A percentile compares a stretch with the other conserved stretches of the same genome.
Evolutionary conservation across 92 coral and sea anemone species (phyloP).

Genomic region (Bergia sp.): DNA sequence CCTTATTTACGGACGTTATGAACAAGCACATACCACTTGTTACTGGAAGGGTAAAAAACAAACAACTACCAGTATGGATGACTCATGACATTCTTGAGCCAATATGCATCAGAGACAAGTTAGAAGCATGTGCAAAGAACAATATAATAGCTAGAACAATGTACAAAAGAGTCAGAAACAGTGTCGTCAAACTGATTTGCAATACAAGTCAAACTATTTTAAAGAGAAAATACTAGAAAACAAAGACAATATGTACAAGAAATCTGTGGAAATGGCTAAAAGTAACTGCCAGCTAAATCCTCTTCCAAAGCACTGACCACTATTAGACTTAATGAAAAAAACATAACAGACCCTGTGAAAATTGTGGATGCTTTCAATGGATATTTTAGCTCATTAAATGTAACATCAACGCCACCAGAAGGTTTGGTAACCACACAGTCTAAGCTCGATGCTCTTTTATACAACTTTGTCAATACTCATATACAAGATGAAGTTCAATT

Average conservation of each 20-base stretch:
- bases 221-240: slow-evolving; percentile 59
- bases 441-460: slow-evolving; percentile 6
- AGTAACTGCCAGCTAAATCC: slow-evolving; percentile 22
- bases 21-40: too few species aligned
- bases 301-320: neutral
- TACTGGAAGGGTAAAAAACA: too few species aligned
- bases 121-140: too few species aligned
- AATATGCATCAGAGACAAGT: too few species aligned
- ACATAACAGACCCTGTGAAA: slow-evolving; percentile 9
- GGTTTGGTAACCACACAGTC: neutral
- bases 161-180: too few species aligned
- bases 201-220: slow-evolving; percentile 52
- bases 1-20: too few species aligned
- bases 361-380: slow-evolving; percentile 37
- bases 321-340: slow-evolving; percentile 9
- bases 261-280: slow-evolving; percentile 44
- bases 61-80: too few species aligned
- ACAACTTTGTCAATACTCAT: slow-evolving; percentile 1
- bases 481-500: slow-evolving; percentile 7
- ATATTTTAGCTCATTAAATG: slow-evolving; percentile 35
- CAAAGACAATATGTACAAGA: slow-evolving; percentile 40
- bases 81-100: too few species aligned
- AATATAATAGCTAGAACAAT: too few species aligned
- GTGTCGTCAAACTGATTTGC: neutral
- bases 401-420: neutral